phyloP scores from a whole-genome alignment of 2,888 invertebrate species.

The Minunthozetes semirufus region DNA sequence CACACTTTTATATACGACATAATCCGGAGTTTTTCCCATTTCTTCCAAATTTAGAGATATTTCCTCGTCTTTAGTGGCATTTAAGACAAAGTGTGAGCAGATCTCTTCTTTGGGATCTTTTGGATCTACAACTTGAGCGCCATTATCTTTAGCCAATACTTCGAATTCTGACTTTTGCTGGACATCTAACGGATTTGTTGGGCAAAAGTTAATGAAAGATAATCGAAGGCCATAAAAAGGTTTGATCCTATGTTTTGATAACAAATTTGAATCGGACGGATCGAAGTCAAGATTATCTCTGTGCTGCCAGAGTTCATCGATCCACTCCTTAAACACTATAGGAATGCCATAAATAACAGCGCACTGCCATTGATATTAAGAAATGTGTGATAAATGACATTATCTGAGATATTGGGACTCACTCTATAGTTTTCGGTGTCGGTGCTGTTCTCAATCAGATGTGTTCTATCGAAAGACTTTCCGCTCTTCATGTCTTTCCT shows the following conservation, averaged over 20 bases:
- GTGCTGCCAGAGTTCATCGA: constrained; percentile 75
- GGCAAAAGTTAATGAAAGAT: constrained; percentile 80
- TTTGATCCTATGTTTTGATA: constrained; percentile 63
- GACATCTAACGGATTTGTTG: constrained; percentile 86
- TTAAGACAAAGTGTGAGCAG: constrained; percentile 78
- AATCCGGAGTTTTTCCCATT: constrained; percentile 7
- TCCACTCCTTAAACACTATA: constrained; percentile 81
- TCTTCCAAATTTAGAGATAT: neutral
- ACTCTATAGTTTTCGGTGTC: constrained; percentile 80
- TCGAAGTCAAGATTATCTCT: constrained; percentile 58
- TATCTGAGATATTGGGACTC: constrained; percentile 40
- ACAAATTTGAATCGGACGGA: constrained; percentile 55
- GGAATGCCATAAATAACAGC: constrained; percentile 82
- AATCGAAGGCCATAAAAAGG: constrained; percentile 80
- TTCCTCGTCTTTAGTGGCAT: constrained; percentile 45
- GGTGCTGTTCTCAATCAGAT: constrained; percentile 81
- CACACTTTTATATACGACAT: constrained; percentile 28
- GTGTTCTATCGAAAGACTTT: constrained; percentile 64
- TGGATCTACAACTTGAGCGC: constrained; percentile 61
- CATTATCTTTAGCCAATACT: constrained; percentile 47
- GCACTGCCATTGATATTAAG: constrained; percentile 54
- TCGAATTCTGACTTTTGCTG: constrained; percentile 63
- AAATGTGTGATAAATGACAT: constrained; percentile 18
- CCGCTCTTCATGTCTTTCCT: constrained; percentile 75
- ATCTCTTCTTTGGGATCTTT: constrained; percentile 76